A percentile compares a stretch with the other conserved stretches of the same genome.
These are phyloP conservation scores for Drosophila rufa DNA, from an alignment of 1,140 invertebrate species.

Conservation along the genomic window DNA sequence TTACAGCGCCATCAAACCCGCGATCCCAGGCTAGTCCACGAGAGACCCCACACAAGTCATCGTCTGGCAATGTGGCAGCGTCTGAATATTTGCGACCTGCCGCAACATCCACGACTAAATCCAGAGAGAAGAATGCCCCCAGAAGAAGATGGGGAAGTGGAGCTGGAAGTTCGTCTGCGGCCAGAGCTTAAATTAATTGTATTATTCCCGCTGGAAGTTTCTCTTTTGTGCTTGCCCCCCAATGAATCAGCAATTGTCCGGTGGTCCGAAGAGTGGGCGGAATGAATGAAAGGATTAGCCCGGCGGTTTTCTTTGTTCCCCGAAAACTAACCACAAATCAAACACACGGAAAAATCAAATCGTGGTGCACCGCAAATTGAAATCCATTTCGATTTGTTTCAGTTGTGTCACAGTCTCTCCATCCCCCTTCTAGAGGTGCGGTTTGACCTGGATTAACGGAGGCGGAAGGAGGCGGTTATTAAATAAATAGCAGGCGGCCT, in stretches of 20 bases:
- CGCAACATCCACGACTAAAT: conserved; percentile 25
- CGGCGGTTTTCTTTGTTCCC: conserved; percentile 17
- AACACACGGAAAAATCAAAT: conserved; percentile 29
- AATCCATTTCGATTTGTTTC: conserved; percentile 27
- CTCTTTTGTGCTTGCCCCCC: conserved; percentile 18
- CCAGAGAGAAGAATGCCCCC: conserved; percentile 43
- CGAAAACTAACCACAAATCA: conserved; percentile 28
- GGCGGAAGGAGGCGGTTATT: background rate
- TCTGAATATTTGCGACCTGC: conserved; percentile 63
- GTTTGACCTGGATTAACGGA: conserved; percentile 13
- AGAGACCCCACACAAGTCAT: conserved; percentile 36
- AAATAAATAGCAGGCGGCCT: background rate
- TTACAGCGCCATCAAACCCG: background rate
- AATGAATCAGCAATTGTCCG: conserved; percentile 11
- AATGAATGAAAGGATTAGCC: conserved; percentile 14
- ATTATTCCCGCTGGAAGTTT: conserved; percentile 60
- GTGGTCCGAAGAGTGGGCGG: background rate
- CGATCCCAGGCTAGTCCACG: background rate
- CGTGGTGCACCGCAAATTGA: conserved; percentile 25
- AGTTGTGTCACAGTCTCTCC: conserved; percentile 4
- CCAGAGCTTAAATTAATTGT: conserved; percentile 70
- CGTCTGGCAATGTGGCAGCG: conserved; percentile 59
- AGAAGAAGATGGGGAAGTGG: background rate
- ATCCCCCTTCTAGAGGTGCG: background rate
- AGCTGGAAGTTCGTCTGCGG: conserved; percentile 27